Conservation (phyloP, 2,797 vertebrate genomes). For the Psittacula derbiana region DNA sequence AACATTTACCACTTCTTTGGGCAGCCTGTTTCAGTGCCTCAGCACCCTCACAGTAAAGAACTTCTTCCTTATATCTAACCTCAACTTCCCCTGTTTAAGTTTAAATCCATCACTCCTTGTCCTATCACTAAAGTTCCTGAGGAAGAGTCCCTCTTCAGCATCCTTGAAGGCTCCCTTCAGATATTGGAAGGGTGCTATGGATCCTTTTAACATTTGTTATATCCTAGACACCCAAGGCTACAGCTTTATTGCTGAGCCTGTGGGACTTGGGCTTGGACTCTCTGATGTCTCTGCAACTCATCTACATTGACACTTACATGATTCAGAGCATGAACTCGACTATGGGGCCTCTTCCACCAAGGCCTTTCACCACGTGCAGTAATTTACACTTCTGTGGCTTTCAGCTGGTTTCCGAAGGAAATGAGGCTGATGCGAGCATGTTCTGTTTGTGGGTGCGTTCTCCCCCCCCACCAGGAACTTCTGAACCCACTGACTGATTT, state of each 20-base stretch:
- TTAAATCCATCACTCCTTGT: neutral
- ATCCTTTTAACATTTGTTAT: neutral
- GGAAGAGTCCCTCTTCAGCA: neutral
- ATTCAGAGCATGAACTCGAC: neutral
- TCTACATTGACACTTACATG: neutral
- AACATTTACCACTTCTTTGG: neutral
- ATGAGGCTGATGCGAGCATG: neutral
- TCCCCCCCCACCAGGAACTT: neutral
- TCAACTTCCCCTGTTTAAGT: neutral
- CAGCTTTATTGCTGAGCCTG: neutral
- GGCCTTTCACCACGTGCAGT: neutral
- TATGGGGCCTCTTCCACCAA: neutral
- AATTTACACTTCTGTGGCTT: neutral
- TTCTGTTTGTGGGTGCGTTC: neutral
- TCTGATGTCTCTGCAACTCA: neutral
- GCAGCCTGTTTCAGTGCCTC: neutral
- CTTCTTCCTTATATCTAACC: neutral
- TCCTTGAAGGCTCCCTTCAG: neutral
- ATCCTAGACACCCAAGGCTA: neutral
- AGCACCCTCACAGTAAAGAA: neutral
- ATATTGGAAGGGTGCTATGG: neutral
- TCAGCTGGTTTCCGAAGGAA: neutral
- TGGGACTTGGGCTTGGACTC: neutral
- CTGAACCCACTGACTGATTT: neutral
- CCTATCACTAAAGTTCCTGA: neutral